Conservation (phyloP, 2,113 vertebrate genomes). For the Cynopterus brachyotis region DNA sequence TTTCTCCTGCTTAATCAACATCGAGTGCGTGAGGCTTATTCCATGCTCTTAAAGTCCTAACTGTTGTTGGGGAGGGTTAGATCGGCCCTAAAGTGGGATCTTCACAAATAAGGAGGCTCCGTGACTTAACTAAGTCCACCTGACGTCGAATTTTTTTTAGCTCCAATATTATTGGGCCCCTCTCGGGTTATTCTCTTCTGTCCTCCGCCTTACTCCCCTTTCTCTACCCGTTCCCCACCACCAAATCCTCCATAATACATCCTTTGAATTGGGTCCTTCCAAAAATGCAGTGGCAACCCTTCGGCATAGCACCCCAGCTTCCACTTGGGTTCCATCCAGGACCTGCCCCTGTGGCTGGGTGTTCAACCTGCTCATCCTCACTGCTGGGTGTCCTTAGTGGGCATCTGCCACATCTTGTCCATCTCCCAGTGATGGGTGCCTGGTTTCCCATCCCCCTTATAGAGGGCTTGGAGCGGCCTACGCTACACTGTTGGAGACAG, state of each 20-base stretch:
- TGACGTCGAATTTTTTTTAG: background rate
- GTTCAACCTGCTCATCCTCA: accelerated
- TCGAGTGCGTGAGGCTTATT: background rate
- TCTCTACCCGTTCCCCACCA: no score
- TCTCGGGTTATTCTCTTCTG: background rate
- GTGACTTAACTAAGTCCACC: background rate
- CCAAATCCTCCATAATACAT: accelerated
- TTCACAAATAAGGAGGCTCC: no score
- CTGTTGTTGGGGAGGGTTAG: background rate
- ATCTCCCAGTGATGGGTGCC: accelerated
- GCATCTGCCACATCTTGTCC: accelerated
- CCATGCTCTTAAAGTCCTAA: accelerated
- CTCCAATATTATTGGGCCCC: accelerated
- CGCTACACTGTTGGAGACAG: background rate
- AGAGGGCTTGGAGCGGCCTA: accelerated
- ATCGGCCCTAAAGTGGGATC: accelerated
- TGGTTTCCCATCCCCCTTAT: accelerated
- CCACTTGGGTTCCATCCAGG: background rate
- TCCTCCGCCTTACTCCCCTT: background rate
- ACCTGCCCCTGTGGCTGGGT: no score
- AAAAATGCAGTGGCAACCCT: no score
- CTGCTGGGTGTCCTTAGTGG: background rate
- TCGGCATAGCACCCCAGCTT: accelerated
- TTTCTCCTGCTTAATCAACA: no score
- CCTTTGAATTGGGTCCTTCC: background rate